Evolutionary conservation across 1,140 invertebrate genomes (phyloP).

Genomic region (Zaprionus ornatus): DNA sequence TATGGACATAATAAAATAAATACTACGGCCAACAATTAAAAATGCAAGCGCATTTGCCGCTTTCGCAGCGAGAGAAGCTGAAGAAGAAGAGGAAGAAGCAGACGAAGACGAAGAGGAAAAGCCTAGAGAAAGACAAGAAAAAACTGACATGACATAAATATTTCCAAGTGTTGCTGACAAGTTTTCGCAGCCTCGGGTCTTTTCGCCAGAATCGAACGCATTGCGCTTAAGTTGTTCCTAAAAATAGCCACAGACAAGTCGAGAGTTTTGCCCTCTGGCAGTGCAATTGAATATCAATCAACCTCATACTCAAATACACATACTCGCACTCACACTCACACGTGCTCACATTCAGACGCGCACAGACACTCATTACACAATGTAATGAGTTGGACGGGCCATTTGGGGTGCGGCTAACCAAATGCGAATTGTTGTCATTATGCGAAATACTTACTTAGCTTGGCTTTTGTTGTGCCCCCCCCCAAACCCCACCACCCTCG

Average conservation of each 20-base stretch:
- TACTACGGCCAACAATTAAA: constrained; percentile 78
- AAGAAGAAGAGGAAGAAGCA: not conserved
- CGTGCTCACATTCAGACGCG: constrained; percentile 32
- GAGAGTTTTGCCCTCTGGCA: constrained; percentile 24
- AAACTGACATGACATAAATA: constrained; percentile 79
- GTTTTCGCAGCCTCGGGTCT: not conserved
- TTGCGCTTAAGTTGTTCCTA: constrained; percentile 10
- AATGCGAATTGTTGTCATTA: constrained; percentile 43
- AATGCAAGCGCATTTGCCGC: constrained; percentile 78
- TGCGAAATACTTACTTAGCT: constrained; percentile 4
- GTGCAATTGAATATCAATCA: constrained; percentile 66
- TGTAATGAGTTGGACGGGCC: constrained; percentile 36
- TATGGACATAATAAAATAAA: constrained; percentile 83
- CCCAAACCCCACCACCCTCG: not conserved
- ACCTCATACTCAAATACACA: constrained; percentile 50
- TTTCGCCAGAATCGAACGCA: not conserved
- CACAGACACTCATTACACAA: constrained; percentile 48
- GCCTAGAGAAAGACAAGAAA: constrained; percentile 21
- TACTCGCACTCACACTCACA: constrained; percentile 25
- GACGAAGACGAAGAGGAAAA: not conserved
- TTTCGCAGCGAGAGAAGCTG: constrained; percentile 41
- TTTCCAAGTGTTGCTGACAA: constrained; percentile 49
- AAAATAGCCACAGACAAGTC: constrained; percentile 7
- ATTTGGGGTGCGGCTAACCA: constrained; percentile 36
- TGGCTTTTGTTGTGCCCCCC: not conserved